Percentiles rank a stretch among this genome's conserved stretches.
These are phyloP conservation scores for Naso thynnoides DNA, from an alignment of 2,797 vertebrate genomes.

Conservation along the genomic window DNA sequence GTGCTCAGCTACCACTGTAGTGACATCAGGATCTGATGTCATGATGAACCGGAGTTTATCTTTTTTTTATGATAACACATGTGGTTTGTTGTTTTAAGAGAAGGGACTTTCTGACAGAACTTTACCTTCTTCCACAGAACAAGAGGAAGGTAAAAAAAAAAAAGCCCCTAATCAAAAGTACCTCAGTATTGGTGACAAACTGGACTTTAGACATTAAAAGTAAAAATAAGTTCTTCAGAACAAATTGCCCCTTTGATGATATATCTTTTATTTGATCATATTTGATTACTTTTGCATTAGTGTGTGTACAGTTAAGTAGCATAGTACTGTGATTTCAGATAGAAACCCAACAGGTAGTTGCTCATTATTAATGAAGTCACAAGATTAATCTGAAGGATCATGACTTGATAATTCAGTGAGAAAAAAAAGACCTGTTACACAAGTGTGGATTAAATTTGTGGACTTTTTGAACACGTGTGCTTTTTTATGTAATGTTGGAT, in stretches of 20 bases:
- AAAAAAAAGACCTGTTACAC: not conserved
- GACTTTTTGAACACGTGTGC: not conserved
- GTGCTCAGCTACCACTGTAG: slow-evolving; percentile 1
- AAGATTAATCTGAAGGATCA: not conserved
- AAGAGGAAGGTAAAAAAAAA: not conserved
- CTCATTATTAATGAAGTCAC: not conserved
- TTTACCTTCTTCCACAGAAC: not conserved
- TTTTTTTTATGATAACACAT: no score
- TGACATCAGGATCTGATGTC: not conserved
- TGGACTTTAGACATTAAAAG: not conserved
- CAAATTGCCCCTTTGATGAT: not conserved
- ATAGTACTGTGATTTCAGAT: not conserved
- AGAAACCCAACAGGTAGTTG: not conserved
- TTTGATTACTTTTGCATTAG: not conserved
- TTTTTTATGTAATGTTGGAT: no score
- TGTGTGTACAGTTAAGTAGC: not conserved
- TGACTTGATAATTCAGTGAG: no score
- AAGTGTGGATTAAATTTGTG: not conserved
- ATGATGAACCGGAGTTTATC: no score
- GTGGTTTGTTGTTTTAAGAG: not conserved
- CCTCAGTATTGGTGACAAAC: not conserved
- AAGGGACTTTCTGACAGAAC: not conserved
- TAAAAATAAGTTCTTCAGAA: not conserved
- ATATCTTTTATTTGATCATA: no score
- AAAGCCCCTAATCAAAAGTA: not conserved